Base-by-base conservation (phyloP, 2,888 invertebrate genomes). In the Drosophila algonquin region DNA sequence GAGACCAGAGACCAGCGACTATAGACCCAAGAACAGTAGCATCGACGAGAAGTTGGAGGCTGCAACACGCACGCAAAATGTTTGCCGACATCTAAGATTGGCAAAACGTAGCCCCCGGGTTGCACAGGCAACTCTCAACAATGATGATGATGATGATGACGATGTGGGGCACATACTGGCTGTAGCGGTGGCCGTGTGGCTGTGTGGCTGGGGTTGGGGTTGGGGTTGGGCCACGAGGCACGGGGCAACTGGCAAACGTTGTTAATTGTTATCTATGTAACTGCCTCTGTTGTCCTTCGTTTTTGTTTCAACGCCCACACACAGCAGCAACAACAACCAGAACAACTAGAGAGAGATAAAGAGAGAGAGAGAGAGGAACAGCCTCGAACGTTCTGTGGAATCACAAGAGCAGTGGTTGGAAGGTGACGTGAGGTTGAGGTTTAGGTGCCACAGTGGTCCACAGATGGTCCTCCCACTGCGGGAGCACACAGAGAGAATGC, bases 211-310 rank as follows among this genome's bases (percentile, higher is more conserved):
- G n/a, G n/a, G n/a, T n/a, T n/a, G n/a, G n/a, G n/a, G n/a, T n/a
- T n/a, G n/a, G 53, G 40, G 47, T 27, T 40, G 55, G 46, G 24
- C 18, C 27, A 45, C 14, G 54, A 40, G 18, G 40, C 14, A 46
- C 27, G 27, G 54, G 32, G 3, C 47, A 53, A 32, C 70, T 35
- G 65, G 61, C 69, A 58, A 69, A 79, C 70, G 63, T 69, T 81
- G 89, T 83, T 81, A 83, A 89, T 86, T 86, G 89, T 88, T 86
- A 88, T 88, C 85, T 87, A 73, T 81, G 89, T 77, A 80, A 77
- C 85, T 78, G 77, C 76, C 85, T 72, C 81, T 58, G 69, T 68
- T 71, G 79, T 78, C 77, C 77, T 74, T 61, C 75, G 55, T 68
- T 72, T 63, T 81, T 77, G 84, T 76, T 73, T 47, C 68, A 53